Conservation (phyloP, 2,888 invertebrate species). For the Archaeoteleia sp. region DNA sequence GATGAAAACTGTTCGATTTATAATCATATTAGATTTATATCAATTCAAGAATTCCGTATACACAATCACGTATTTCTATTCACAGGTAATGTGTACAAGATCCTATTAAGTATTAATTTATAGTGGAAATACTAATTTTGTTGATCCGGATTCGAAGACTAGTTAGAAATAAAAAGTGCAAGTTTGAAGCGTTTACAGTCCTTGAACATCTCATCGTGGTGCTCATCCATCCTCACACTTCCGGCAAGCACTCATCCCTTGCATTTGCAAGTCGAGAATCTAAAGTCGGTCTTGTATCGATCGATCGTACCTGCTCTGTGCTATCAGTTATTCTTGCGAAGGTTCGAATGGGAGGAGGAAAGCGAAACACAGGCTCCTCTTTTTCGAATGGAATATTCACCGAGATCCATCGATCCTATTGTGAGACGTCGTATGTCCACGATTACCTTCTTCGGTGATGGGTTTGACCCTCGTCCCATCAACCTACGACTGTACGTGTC, state of each 20-base stretch:
- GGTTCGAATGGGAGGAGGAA: slow-evolving; percentile 26
- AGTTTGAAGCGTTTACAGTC: too few species aligned
- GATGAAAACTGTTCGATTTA: too few species aligned
- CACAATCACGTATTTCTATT: too few species aligned
- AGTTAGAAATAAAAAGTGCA: too few species aligned
- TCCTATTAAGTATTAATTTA: too few species aligned
- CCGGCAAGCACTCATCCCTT: slow-evolving; percentile 29
- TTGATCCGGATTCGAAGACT: too few species aligned
- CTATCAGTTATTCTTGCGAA: slow-evolving; percentile 60
- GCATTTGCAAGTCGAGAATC: slow-evolving; percentile 33
- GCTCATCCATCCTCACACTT: slow-evolving; percentile 31
- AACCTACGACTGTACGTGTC: neutral
- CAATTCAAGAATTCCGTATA: too few species aligned
- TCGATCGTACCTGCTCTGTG: slow-evolving; percentile 59
- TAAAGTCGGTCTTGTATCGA: slow-evolving; percentile 58
- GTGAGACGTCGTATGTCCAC: slow-evolving; percentile 16
- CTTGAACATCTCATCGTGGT: too few species aligned
- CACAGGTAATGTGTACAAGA: too few species aligned
- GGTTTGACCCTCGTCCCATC: neutral
- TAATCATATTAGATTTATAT: too few species aligned
- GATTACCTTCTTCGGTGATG: slow-evolving; percentile 18
- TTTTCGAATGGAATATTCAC: slow-evolving; percentile 24
- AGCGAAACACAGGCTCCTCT: slow-evolving; percentile 18
- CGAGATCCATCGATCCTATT: slow-evolving; percentile 18
- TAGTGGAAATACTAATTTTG: too few species aligned